Evolutionary conservation across 2,113 vertebrate genomes (phyloP).

Genomic region (Synodontis membranacea): DNA sequence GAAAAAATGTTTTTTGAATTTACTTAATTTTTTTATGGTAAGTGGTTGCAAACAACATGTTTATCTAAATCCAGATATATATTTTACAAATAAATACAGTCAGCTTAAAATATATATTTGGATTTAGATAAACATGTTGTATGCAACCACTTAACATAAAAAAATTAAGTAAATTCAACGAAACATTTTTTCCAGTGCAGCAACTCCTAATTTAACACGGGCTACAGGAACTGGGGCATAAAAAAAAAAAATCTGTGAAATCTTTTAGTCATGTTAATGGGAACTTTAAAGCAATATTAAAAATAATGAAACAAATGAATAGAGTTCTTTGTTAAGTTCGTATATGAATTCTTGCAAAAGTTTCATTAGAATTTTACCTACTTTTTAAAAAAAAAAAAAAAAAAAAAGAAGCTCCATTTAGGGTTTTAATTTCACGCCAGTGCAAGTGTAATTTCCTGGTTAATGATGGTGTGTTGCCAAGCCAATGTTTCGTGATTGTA

Average conservation of each 20-base stretch:
- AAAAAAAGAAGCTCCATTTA: background rate
- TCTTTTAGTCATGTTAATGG: background rate
- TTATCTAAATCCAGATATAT: too few species aligned
- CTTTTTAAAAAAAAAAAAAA: background rate
- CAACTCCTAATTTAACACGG: background rate
- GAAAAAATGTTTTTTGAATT: too few species aligned
- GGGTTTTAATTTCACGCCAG: background rate
- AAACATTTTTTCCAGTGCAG: too few species aligned
- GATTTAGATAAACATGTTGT: too few species aligned
- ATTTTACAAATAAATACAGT: too few species aligned
- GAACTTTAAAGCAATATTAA: background rate
- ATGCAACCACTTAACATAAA: too few species aligned
- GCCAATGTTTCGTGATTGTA: background rate
- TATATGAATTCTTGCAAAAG: background rate
- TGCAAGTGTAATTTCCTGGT: background rate
- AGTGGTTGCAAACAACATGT: too few species aligned
- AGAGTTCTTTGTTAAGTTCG: background rate
- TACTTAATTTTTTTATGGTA: too few species aligned
- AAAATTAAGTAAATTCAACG: too few species aligned
- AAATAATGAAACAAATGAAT: background rate
- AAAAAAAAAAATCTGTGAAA: background rate
- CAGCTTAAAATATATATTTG: too few species aligned
- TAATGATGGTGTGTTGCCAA: background rate
- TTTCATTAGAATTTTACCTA: background rate
- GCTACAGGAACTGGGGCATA: background rate